phyloP scores from a whole-genome alignment of 2,888 invertebrate genomes.

The Hydriomena furcata region DNA sequence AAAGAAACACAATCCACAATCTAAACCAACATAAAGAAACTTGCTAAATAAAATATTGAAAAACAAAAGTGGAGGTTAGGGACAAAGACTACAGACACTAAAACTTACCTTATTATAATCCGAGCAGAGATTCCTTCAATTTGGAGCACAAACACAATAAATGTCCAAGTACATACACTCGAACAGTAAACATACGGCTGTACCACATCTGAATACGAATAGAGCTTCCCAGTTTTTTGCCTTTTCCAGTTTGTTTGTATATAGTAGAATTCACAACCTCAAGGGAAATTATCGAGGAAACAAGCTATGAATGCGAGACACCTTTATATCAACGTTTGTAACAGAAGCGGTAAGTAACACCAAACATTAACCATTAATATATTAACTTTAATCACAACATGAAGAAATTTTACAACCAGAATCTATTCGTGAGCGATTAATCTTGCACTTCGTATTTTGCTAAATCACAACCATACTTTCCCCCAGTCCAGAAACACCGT shows the following conservation, averaged over 20 bases:
- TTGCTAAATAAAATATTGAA: neutral
- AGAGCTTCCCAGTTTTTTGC: constrained; percentile 58
- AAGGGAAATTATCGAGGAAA: constrained; percentile 66
- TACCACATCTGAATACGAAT: constrained; percentile 62
- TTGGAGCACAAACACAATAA: constrained; percentile 41
- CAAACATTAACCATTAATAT: constrained; percentile 63
- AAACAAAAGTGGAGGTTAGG: neutral
- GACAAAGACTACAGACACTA: neutral
- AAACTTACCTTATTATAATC: constrained; percentile 42
- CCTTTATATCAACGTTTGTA: constrained; percentile 55
- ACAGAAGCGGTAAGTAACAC: constrained; percentile 54
- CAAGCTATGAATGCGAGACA: constrained; percentile 55
- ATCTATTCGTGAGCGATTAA: constrained; percentile 53
- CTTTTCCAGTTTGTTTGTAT: constrained; percentile 59
- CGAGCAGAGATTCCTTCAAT: constrained; percentile 21
- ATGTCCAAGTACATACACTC: constrained; percentile 56
- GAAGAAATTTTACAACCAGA: constrained; percentile 70
- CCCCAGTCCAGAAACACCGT: constrained; percentile 50
- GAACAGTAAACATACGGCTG: constrained; percentile 53
- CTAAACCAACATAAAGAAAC: neutral
- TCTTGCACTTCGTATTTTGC: constrained; percentile 46
- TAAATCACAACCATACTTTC: constrained; percentile 73
- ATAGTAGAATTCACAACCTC: constrained; percentile 77
- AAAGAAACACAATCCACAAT: neutral
- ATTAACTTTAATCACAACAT: constrained; percentile 75